These are phyloP conservation scores for Cheirogaleus medius DNA, from an alignment of 2,113 vertebrate genomes.

Conservation along the genomic window DNA sequence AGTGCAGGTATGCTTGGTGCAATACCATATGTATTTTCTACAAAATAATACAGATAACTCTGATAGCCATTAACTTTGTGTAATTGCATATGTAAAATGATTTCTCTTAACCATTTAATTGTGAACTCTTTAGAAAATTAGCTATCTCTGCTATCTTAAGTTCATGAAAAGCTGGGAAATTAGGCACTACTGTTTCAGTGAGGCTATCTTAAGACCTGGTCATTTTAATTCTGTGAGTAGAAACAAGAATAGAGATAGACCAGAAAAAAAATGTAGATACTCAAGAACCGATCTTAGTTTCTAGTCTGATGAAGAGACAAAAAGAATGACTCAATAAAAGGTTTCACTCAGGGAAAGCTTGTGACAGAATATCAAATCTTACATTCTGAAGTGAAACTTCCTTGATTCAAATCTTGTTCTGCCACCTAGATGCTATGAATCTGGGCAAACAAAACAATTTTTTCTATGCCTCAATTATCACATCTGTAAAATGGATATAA, in stretches of 20 bases:
- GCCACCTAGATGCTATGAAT: not conserved
- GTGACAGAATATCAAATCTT: not conserved
- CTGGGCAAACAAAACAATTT: not conserved
- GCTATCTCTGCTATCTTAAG: not conserved
- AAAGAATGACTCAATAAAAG: not conserved
- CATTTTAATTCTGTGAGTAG: not conserved
- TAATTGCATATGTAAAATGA: not conserved
- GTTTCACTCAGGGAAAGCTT: not conserved
- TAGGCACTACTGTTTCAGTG: not conserved
- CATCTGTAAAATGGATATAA: not conserved
- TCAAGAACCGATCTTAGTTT: not conserved
- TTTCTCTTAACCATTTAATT: not conserved
- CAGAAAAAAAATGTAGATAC: not conserved
- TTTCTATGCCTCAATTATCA: not conserved
- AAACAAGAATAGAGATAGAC: not conserved
- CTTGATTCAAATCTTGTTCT: not conserved
- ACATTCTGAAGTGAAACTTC: not conserved
- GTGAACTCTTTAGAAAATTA: not conserved
- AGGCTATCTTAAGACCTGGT: not conserved
- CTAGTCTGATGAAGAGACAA: not conserved
- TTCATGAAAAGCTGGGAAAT: accelerated
- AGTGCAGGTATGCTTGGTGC: not conserved
- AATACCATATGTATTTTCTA: not conserved
- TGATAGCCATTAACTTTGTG: not conserved
- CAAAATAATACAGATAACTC: not conserved